phyloP scores from a whole-genome alignment of 2,888 invertebrate species.

The Andrena camellia region DNA sequence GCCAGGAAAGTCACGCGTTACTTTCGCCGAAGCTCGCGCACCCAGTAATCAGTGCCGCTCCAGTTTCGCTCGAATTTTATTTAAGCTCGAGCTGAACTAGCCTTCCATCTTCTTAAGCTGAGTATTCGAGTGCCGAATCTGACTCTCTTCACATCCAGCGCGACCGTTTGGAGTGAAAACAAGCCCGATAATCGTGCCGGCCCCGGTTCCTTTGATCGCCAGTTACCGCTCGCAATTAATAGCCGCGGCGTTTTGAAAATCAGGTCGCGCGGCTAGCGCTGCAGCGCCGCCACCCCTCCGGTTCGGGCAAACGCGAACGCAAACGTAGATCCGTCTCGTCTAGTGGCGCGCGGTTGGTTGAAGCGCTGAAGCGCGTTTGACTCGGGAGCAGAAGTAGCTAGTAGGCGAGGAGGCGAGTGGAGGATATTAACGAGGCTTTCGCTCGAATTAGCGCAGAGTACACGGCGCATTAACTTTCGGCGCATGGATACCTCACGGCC shows the following conservation, averaged over 20 bases:
- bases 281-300: slow-evolving; percentile 4
- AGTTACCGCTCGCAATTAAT: slow-evolving; percentile 47
- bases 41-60: no score
- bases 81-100: no score
- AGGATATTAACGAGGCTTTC: slow-evolving; percentile 79
- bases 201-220: slow-evolving; percentile 46
- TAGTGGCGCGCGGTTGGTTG: slow-evolving; percentile 35
- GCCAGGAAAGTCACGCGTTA: no score
- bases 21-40: no score
- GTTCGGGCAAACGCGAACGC: slow-evolving; percentile 26
- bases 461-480: slow-evolving; percentile 75
- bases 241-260: slow-evolving; percentile 41
- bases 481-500: slow-evolving; percentile 60
- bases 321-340: slow-evolving; percentile 58
- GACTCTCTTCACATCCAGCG: no score
- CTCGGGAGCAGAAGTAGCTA: slow-evolving; percentile 38
- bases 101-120: no score
- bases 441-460: slow-evolving; percentile 79
- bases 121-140: no score
- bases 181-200: slow-evolving; percentile 14
- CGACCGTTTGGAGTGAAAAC: slow-evolving; percentile 2
- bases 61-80: no score
- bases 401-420: slow-evolving; percentile 12
- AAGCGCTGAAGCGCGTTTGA: slow-evolving; percentile 16
- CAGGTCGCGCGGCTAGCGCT: slow-evolving; percentile 27